Conservation (phyloP, 2,113 vertebrate species). For the cat (Felis catus) region DNA sequence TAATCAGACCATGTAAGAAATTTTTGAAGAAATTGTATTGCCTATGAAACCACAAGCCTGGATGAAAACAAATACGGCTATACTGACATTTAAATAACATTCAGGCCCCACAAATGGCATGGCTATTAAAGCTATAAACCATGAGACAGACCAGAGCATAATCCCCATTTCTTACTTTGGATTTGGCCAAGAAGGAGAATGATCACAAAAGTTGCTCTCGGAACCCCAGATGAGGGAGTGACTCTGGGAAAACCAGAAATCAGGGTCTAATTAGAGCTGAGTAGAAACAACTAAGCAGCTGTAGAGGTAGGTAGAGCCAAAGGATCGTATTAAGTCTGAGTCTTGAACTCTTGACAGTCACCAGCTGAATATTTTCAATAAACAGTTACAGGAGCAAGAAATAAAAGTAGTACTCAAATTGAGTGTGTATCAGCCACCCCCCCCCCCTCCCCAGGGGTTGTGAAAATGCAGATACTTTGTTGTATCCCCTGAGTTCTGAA, state of each 20-base stretch:
- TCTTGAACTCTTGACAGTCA: not conserved
- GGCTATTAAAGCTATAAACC: not conserved
- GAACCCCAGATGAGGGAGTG: not conserved
- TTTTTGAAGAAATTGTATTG: not conserved
- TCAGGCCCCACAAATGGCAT: not conserved
- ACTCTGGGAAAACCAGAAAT: not conserved
- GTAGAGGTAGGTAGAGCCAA: not conserved
- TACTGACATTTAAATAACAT: not conserved
- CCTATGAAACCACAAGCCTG: not conserved
- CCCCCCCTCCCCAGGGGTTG: rapidly evolving
- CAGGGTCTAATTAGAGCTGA: not conserved
- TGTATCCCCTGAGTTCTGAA: not conserved
- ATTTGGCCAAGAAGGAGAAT: not conserved
- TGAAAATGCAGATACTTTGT: not conserved
- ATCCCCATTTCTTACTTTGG: not conserved
- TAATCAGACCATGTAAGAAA: not conserved
- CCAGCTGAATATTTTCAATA: not conserved
- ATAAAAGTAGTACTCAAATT: not conserved
- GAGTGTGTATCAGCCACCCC: too few species aligned
- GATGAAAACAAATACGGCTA: not conserved
- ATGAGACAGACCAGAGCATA: not conserved
- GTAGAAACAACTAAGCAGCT: not conserved
- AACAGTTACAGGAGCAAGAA: not conserved
- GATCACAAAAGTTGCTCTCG: not conserved
- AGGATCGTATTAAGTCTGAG: not conserved